phyloP scores from a whole-genome alignment of 2,888 invertebrate species.

The Calameuta pallipes region DNA sequence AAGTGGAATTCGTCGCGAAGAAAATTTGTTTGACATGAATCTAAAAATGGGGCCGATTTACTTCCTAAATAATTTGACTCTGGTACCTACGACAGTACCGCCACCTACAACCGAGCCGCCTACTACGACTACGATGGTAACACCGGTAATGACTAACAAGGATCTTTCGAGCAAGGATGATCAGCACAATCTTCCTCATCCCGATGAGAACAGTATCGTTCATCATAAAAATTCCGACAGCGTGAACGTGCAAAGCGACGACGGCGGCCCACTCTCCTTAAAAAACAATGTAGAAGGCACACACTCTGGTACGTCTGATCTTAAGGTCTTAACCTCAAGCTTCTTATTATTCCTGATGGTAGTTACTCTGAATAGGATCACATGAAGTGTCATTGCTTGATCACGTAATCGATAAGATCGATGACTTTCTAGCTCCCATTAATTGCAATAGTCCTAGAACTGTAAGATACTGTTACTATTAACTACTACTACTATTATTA shows the following conservation, averaged over 20 bases:
- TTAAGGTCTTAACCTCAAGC: neutral
- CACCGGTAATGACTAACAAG: conserved; percentile 74
- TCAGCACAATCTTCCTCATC: conserved; percentile 28
- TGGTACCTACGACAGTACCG: conserved; percentile 82
- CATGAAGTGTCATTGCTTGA: conserved; percentile 41
- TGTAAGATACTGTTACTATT: conserved; percentile 25
- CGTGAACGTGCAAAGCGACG: conserved; percentile 61
- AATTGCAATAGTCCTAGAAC: conserved; percentile 25
- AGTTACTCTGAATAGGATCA: conserved; percentile 35
- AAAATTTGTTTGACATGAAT: conserved; percentile 75
- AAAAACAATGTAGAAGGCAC: conserved; percentile 48
- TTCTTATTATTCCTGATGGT: conserved; percentile 15
- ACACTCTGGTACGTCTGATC: neutral
- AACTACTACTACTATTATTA: neutral
- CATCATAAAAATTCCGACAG: conserved; percentile 63
- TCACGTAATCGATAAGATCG: neutral
- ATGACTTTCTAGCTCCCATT: conserved; percentile 21
- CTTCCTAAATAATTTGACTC: conserved; percentile 78
- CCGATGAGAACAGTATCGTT: conserved; percentile 63
- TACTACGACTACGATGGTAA: conserved; percentile 66
- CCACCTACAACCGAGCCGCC: conserved; percentile 66
- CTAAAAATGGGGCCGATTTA: conserved; percentile 82
- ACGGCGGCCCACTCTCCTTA: conserved; percentile 52
- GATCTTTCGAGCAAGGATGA: conserved; percentile 59
- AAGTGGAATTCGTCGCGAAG: conserved; percentile 75